Evolutionary conservation across 2,797 vertebrate genomes (phyloP).

Genomic region (Neosilurus mollespiculum): DNA sequence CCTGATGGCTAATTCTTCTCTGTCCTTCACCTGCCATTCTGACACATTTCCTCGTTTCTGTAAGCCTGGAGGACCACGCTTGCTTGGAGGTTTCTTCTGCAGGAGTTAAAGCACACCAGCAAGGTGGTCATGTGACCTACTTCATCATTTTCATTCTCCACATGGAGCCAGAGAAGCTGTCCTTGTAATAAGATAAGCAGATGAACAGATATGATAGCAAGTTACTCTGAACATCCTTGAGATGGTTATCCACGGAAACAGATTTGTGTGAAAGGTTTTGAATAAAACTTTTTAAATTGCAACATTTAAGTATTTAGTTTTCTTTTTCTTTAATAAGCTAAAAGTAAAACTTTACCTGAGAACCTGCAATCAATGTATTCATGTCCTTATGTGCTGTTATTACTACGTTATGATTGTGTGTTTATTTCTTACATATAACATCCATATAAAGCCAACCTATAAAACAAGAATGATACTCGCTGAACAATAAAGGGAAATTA

Average conservation of each 20-base stretch:
- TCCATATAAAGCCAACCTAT: too few species aligned
- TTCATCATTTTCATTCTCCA: background rate
- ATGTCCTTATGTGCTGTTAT: too few species aligned
- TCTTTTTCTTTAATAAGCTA: too few species aligned
- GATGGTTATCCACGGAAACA: background rate
- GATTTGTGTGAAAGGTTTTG: too few species aligned
- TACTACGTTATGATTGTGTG: too few species aligned
- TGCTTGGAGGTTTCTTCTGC: slow-evolving; percentile 68
- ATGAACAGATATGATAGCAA: background rate
- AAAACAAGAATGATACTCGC: too few species aligned
- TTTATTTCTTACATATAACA: too few species aligned
- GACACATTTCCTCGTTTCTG: slow-evolving; percentile 66
- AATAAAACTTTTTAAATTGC: too few species aligned
- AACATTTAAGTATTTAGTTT: too few species aligned
- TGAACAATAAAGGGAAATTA: too few species aligned
- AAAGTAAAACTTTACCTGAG: too few species aligned
- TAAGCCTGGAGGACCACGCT: slow-evolving; percentile 63
- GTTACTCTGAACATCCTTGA: background rate
- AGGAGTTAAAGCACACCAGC: slow-evolving; percentile 14
- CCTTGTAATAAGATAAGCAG: background rate
- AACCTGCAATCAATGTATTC: too few species aligned
- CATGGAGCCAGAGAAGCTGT: background rate
- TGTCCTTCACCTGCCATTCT: slow-evolving; percentile 54
- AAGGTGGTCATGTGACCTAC: background rate
- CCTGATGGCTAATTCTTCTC: slow-evolving; percentile 38